Percentiles rank a stretch among this genome's conserved stretches.
These are phyloP conservation scores for Ceratoteleas bidentatus DNA, from an alignment of 1,140 invertebrate species.

Conservation along the genomic window DNA sequence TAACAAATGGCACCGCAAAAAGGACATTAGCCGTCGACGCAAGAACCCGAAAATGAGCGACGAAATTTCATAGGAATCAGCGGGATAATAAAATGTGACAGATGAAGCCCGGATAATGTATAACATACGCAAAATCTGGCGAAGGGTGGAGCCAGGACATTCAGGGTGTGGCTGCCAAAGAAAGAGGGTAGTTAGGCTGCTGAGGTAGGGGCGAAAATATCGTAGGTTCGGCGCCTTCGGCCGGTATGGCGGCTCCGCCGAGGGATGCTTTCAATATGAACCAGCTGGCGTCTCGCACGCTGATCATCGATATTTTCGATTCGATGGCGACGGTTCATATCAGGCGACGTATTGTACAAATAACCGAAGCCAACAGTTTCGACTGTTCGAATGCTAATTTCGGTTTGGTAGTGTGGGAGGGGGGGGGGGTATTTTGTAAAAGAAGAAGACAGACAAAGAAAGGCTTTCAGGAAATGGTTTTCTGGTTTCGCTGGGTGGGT, in stretches of 20 bases:
- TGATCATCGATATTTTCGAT: constrained; percentile 47
- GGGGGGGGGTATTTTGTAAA: no score
- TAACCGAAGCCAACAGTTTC: background rate
- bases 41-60: constrained; percentile 16
- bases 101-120: constrained; percentile 48
- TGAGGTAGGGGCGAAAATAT: constrained; percentile 61
- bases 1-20: constrained; percentile 6
- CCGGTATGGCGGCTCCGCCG: constrained; percentile 20
- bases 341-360: constrained; percentile 25
- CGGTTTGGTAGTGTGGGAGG: constrained; percentile 3
- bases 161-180: constrained; percentile 62
- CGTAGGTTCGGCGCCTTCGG: constrained; percentile 54
- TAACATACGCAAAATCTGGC: constrained; percentile 58
- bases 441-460: no score
- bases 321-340: constrained; percentile 38
- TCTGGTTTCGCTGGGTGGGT: no score
- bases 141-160: constrained; percentile 58
- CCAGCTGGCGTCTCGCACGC: constrained; percentile 76
- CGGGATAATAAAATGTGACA: constrained; percentile 46
- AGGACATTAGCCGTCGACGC: constrained; percentile 8
- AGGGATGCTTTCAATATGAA: constrained; percentile 73
- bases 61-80: constrained; percentile 41
- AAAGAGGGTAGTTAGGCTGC: constrained; percentile 59
- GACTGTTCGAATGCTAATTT: constrained; percentile 5
- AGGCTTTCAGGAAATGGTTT: no score